Base-by-base conservation (phyloP, 2,113 vertebrate genomes). In the Phrynocephalus versicolor region DNA sequence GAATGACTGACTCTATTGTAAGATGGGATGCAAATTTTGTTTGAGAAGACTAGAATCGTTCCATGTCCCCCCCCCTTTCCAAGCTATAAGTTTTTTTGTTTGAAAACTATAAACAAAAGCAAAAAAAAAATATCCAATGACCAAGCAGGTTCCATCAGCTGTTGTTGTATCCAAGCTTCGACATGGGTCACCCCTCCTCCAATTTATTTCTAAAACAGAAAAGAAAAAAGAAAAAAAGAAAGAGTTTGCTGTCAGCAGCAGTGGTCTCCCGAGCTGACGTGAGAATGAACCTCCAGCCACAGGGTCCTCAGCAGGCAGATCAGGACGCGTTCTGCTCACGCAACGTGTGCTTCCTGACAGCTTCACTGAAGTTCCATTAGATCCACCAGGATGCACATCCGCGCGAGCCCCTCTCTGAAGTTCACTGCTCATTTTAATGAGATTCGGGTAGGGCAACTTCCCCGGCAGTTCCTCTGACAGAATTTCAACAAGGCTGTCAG, bases 101-200 rank as follows among this genome's bases (percentile, higher is more conserved):
- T n/a, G n/a, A n/a, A n/a, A n/a, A n/a, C n/a, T n/a, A n/a, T n/a
- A n/a, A n/a, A n/a, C n/a, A n/a, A n/a, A n/a, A n/a, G n/a, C n/a
- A n/a, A n/a, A n/a, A n/a, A n/a, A n/a, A n/a, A n/a, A n/a, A n/a
- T n/a, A n/a, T n/a, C n/a, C n/a, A n/a, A n/a, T n/a, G n/a, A n/a
- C n/a, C n/a, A n/a, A 19, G 14, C 15, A 18, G 33, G 15, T 35
- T 70, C 35, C 69, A 35, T 70, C 0, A 78, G 89, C 91, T 84
- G 91, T 71, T 91, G 91, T 82, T 90, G 82, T 89, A 91, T 91
- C 39, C 39, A 65, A 67, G 39, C 37, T 67, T 41, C 62, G 18
- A 16, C 6, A 1, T 45, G 62, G 87, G 91, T 90, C 27, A 6
- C 64, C 25, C 30, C 33, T 70, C 10, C n/a, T 35, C n/a, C 33